A percentile compares a stretch with the other conserved stretches of the same genome.
Evolutionary conservation across 2,888 invertebrate species (phyloP).

Genomic region (Agrotis exclamationis): DNA sequence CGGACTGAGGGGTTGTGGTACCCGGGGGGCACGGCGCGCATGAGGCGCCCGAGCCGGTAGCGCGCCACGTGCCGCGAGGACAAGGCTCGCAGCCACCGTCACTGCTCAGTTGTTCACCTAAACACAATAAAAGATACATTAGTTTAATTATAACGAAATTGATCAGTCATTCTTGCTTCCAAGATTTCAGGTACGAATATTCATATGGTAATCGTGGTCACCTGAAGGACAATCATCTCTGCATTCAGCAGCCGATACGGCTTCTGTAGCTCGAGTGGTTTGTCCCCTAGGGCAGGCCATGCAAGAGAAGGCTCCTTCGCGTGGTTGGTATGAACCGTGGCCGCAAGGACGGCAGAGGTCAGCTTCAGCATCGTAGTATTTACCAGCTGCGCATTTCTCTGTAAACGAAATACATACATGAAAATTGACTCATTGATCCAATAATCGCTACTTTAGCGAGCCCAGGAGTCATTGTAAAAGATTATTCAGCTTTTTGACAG

Average conservation of each 20-base stretch:
- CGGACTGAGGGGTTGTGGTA: conserved; percentile 96
- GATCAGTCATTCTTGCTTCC: neutral
- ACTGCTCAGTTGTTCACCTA: conserved; percentile 95
- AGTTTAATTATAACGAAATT: neutral
- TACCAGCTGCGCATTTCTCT: conserved; percentile 98
- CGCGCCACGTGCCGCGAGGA: conserved; percentile 96
- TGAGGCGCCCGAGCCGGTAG: conserved; percentile 96
- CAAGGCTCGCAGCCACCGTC: conserved; percentile 98
- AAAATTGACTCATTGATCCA: neutral
- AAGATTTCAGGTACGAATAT: neutral
- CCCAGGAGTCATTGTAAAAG: no score
- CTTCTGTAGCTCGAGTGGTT: conserved; percentile 97
- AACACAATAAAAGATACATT: neutral
- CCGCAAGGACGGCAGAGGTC: conserved; percentile 98
- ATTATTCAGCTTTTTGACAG: no score
- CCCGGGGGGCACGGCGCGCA: conserved; percentile 97
- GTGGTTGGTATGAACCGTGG: conserved; percentile 97
- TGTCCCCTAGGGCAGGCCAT: conserved; percentile 97
- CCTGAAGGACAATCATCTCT: conserved; percentile 96
- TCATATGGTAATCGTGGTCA: conserved; percentile 58
- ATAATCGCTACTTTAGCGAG: no score
- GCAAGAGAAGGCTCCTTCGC: conserved; percentile 97
- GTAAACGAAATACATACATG: conserved; percentile 39
- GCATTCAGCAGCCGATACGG: conserved; percentile 96
- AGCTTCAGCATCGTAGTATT: conserved; percentile 97